Conservation (phyloP, 2,797 vertebrate genomes). For the Enteromius radiatus region DNA sequence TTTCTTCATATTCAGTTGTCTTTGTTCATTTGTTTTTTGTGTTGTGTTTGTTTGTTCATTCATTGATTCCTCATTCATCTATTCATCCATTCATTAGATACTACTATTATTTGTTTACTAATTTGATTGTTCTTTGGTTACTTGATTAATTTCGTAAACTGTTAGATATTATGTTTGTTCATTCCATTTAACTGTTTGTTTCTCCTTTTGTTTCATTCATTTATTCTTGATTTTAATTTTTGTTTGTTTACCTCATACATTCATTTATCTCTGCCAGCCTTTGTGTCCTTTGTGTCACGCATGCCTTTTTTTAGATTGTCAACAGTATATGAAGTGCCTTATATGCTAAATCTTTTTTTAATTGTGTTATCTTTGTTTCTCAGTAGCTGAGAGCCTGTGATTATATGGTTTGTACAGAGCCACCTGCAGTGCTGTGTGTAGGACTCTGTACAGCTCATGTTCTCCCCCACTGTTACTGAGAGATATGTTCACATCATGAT, state of each 20-base stretch:
- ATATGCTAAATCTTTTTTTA: not conserved
- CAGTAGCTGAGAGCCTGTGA: constrained; percentile 18
- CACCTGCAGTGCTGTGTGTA: constrained; percentile 31
- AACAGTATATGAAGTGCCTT: not conserved
- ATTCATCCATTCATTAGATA: not conserved
- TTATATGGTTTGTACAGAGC: constrained; percentile 64
- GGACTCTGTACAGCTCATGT: constrained; percentile 4
- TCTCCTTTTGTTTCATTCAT: not conserved
- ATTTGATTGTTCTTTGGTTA: not conserved
- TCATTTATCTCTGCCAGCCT: not conserved
- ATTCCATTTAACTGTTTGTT: not conserved
- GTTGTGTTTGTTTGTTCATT: not conserved
- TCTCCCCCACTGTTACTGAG: not conserved
- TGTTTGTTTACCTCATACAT: not conserved
- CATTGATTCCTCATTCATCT: not conserved
- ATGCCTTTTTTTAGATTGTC: not conserved
- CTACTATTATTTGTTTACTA: not conserved
- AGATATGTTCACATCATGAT: constrained; percentile 7
- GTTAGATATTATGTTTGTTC: not conserved
- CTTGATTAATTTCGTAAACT: not conserved
- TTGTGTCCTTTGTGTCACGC: not conserved
- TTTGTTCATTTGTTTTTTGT: not conserved
- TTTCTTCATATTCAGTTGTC: not conserved
- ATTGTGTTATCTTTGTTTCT: constrained; percentile 22
- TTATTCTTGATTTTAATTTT: not conserved